These are phyloP conservation scores for Synanthedon vespiformis DNA, from an alignment of 2,888 invertebrate genomes.

Conservation along the genomic window DNA sequence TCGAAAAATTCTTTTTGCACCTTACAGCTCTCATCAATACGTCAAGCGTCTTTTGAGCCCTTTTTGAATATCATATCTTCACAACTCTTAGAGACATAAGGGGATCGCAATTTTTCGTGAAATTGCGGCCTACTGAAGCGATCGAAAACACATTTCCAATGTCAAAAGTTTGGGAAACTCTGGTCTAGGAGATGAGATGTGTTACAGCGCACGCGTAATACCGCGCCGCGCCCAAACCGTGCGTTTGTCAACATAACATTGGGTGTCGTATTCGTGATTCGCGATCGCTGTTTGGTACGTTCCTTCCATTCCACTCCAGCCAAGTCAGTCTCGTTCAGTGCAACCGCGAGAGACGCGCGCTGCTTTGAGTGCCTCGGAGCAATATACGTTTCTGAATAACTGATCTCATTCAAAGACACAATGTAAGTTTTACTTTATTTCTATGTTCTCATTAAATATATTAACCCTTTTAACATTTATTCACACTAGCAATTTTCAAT, in stretches of 20 bases:
- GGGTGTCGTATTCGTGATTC: slow-evolving; percentile 1
- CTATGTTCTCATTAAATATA: not conserved
- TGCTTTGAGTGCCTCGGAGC: slow-evolving; percentile 10
- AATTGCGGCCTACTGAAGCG: no score
- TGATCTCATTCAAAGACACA: slow-evolving; percentile 8
- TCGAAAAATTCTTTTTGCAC: no score
- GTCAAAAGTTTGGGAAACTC: no score
- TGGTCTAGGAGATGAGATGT: not conserved
- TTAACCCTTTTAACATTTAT: no score
- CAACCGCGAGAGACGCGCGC: slow-evolving; percentile 33
- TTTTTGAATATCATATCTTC: no score
- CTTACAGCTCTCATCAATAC: no score
- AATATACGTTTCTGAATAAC: not conserved
- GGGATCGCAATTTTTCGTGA: no score
- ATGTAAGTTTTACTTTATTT: not conserved
- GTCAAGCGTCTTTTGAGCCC: no score
- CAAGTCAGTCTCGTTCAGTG: slow-evolving; percentile 16
- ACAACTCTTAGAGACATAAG: no score
- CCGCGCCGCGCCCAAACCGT: slow-evolving; percentile 18
- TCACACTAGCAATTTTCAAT: no score
- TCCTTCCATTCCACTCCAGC: not conserved
- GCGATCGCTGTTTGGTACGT: not conserved
- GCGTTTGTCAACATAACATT: slow-evolving; percentile 13
- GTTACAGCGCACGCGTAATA: slow-evolving; percentile 18
- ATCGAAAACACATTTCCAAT: no score